Base-by-base conservation (phyloP, 2,888 invertebrate genomes). In the Galerucella nymphaeae region DNA sequence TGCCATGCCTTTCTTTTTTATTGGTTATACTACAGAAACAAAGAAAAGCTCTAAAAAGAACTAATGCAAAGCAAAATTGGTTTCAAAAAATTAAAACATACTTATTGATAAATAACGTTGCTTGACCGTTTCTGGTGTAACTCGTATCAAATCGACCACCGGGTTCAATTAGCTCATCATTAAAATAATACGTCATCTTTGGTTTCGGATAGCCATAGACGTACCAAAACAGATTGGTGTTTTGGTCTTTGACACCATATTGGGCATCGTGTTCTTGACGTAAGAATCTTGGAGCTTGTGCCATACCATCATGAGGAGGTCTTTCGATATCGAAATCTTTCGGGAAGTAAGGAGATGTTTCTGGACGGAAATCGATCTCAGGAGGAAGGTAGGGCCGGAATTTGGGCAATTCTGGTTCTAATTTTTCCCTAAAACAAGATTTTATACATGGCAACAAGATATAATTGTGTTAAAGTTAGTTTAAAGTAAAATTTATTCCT, bases 181-280 rank as follows among this genome's bases (percentile, higher is more conserved):
- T 93, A 87, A 94, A 96, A 84, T 92, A 94, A 88, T 95, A 98
- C 4, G 91, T 91, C 91, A 98, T 94, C 85, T 93, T 94, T 2
- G 99, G 99, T 85, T 97, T 96, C 0, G 99, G 99, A 87, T 97
- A 97, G 0, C 98, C 98, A 84, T 96, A 96, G 14, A 98, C 95
- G 86, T 95, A 97, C 93, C 98, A 96, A 87, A 95, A 94, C 70
- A 99, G 88, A 83, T 93, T 96, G 16, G 93, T 92, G 80, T 96
- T 96, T 85, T 97, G 96, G 38, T 95, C 94, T 84, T 96, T 96
- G 10, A 97, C 94, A 0, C 97, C 98, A 85, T 97, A 98, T 81
- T 96, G 94, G 0, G 92, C 91, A 78, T 96, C 96, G 80, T 93
- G 89, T 83, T 96, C 96, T 81, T 94, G 94, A 0, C 96, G 91